phyloP scores from a whole-genome alignment of 2,113 vertebrate genomes.

The Labrus mixtus region DNA sequence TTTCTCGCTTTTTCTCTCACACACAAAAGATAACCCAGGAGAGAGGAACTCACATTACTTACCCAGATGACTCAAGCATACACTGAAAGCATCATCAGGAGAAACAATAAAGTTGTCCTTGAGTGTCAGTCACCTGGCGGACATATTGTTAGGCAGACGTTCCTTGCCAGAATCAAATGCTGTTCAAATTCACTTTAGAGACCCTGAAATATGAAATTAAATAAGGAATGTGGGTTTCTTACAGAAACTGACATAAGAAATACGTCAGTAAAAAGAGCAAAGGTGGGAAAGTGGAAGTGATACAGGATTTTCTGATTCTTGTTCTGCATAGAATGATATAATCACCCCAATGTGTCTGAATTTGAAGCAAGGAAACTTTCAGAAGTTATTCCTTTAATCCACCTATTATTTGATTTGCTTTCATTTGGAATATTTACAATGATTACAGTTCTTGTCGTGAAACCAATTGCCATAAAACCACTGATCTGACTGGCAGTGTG shows the following conservation, averaged over 20 bases:
- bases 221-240: too few species aligned
- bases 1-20: neutral
- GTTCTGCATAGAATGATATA: too few species aligned
- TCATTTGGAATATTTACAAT: neutral
- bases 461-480: neutral
- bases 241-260: too few species aligned
- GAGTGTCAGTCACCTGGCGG: neutral
- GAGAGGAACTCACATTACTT: too few species aligned
- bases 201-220: too few species aligned
- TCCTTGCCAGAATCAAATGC: too few species aligned
- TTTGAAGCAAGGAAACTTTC: neutral
- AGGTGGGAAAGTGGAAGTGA: neutral
- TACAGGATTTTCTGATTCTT: neutral
- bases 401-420: neutral
- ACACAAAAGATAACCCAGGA: neutral
- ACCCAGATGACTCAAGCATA: neutral
- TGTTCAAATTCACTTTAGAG: too few species aligned
- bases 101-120: constrained; percentile 12
- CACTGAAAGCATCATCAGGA: constrained; percentile 8
- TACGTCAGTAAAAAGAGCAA: too few species aligned
- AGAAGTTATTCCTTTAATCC: neutral
- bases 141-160: too few species aligned
- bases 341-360: too few species aligned
- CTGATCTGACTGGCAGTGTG: constrained; percentile 14
- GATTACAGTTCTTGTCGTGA: neutral